A percentile compares a stretch with the other conserved stretches of the same genome.
Conservation (phyloP, 2,888 invertebrate genomes). For the Aricia artaxerxes region DNA sequence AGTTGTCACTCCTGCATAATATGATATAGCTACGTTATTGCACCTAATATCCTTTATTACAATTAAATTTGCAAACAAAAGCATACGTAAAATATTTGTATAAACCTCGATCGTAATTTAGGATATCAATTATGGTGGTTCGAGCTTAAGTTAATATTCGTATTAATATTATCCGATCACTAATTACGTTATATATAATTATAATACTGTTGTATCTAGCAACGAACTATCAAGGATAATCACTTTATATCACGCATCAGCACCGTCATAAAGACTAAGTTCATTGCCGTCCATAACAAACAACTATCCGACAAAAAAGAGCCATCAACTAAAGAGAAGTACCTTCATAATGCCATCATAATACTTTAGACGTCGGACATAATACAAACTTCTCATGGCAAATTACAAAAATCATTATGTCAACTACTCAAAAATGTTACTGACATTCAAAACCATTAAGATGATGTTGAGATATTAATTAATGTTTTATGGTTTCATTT, state of each 20-base stretch:
- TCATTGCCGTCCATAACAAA: background rate
- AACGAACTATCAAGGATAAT: background rate
- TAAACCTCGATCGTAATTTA: too few relatives aligned
- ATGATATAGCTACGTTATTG: too few relatives aligned
- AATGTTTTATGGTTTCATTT: background rate
- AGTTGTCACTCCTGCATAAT: too few relatives aligned
- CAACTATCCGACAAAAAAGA: background rate
- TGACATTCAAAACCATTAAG: conserved; percentile 1
- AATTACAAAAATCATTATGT: conserved; percentile 24
- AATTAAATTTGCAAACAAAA: too few relatives aligned
- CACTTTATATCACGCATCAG: background rate
- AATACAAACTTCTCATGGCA: background rate
- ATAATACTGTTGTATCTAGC: background rate
- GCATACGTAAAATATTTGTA: too few relatives aligned
- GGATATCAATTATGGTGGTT: too few relatives aligned
- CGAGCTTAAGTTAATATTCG: too few relatives aligned
- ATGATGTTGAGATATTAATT: conserved; percentile 12
- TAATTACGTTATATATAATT: background rate
- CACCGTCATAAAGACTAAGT: background rate
- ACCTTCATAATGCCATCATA: background rate
- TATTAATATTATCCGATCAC: background rate
- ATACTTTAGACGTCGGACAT: conserved; percentile 3
- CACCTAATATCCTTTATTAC: too few relatives aligned
- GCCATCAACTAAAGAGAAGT: background rate
- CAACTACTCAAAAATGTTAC: conserved; percentile 9